Evolutionary conservation across 2,797 vertebrate genomes (phyloP).

Genomic region (Percopsis omiscomaycus): DNA sequence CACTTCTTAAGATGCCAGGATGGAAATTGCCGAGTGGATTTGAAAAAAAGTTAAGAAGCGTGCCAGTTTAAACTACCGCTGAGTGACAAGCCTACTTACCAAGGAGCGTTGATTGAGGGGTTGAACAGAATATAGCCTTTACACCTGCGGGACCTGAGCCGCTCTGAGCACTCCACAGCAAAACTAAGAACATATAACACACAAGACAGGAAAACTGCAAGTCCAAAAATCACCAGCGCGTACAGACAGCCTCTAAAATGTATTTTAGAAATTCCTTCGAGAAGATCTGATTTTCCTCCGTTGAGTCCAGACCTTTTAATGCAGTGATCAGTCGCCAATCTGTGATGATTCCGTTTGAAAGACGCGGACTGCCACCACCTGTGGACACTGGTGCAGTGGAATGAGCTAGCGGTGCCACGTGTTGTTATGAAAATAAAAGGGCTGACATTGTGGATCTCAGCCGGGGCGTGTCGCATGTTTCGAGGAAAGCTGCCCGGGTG

Average conservation of each 20-base stretch:
- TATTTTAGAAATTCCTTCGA: background rate
- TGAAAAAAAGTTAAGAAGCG: background rate
- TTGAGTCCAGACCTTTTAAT: background rate
- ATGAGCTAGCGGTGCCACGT: slow-evolving; percentile 66
- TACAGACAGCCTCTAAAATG: slow-evolving; percentile 4
- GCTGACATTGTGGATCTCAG: slow-evolving; percentile 41
- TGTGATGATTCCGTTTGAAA: background rate
- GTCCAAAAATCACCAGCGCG: slow-evolving; percentile 7
- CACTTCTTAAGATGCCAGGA: background rate
- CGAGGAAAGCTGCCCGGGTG: slow-evolving; percentile 10
- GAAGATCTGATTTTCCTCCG: background rate
- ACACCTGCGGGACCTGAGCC: slow-evolving; percentile 44
- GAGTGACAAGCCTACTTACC: slow-evolving; percentile 41
- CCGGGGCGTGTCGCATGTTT: slow-evolving; percentile 56
- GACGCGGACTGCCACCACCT: slow-evolving; percentile 41
- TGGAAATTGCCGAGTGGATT: background rate
- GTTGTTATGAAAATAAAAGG: slow-evolving; percentile 76
- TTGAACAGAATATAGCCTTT: slow-evolving; percentile 9
- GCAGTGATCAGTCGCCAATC: background rate
- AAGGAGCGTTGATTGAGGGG: slow-evolving; percentile 18
- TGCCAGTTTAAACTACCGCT: background rate
- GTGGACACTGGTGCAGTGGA: slow-evolving; percentile 39
- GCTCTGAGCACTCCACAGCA: slow-evolving; percentile 7
- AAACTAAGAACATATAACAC: background rate
- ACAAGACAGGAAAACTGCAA: slow-evolving; percentile 5